Evolutionary conservation across 1,140 invertebrate species (phyloP), one percentile per base, ranked within the genome.

Genomic region (Bombus huntii): DNA sequence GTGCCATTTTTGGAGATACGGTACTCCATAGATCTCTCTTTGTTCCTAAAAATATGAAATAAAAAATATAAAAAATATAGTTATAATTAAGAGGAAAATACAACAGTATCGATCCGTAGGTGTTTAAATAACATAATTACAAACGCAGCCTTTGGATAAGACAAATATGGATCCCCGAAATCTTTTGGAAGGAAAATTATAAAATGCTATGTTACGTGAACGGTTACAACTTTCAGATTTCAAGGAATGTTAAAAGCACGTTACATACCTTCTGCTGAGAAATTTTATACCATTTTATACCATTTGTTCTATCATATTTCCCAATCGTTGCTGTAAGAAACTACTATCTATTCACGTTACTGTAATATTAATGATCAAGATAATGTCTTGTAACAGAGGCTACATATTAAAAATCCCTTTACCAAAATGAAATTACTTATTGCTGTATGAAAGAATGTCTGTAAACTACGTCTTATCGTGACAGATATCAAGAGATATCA

Each of bases 1-100:
- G 97, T 0, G 97, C 97, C 96, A 97, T 98, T 94, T 97, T 97
- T 1, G 97, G 97, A 5, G 97, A 97, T 10, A 98, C 97, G 0
- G 97, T 97, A 86, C 97, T 97, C 97, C 97, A 98, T 44, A 98
- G 93, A 94, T 98, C 97, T 90, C 97, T 96, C 88, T 96, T 96
- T 8, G 97, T 97, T 12, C 97, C 97, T 97, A 68, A 37, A 92
- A 94, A 84, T 76, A 80, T 62, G 37, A 88, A n/a, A 62, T 53
- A 28, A n/a, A 72, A 42, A 42, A 15, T 39, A 62, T 53, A 18
- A 53, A 42, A 22, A 42, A n/a, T 65, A 37, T 71, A 28, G 5
- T 28, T 3, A 28, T 13, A 71, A 68, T 37, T 37, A 68, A 68
- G 8, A 34, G 1, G 18, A 37, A 18, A 66, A 66, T 53, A 22